Conservation (phyloP, 2,113 vertebrate genomes). For the Limnothrissa miodon region DNA sequence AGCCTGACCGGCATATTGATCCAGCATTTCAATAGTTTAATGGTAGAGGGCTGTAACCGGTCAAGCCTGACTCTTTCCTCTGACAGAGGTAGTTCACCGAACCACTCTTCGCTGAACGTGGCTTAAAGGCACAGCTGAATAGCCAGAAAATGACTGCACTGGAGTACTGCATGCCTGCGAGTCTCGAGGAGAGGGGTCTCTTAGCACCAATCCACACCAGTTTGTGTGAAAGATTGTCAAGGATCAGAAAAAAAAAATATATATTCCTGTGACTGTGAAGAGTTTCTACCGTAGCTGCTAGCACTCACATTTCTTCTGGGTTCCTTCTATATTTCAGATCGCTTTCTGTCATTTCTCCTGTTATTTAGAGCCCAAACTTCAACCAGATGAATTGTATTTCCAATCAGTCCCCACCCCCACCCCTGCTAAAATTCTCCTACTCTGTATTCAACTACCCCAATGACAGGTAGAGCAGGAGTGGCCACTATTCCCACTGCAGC, state of each 20-base stretch:
- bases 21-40: not conserved
- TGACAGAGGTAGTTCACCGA: not conserved
- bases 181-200: slow-evolving; percentile 18
- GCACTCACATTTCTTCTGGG: too few species aligned
- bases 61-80: not conserved
- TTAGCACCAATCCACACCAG: not conserved
- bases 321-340: too few species aligned
- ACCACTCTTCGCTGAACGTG: not conserved
- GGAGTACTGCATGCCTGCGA: not conserved
- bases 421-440: too few species aligned
- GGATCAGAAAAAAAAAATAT: not conserved
- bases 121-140: slow-evolving; percentile 39
- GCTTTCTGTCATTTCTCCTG: too few species aligned
- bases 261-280: slow-evolving; percentile 12
- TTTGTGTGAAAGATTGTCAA: slow-evolving; percentile 12
- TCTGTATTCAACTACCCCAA: too few species aligned
- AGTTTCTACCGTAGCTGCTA: too few species aligned
- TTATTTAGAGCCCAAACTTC: too few species aligned
- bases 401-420: too few species aligned
- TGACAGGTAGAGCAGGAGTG: too few species aligned
- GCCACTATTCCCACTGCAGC: too few species aligned
- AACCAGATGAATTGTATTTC: too few species aligned
- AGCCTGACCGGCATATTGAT: not conserved
- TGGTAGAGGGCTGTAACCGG: not conserved
- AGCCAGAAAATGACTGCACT: slow-evolving; percentile 19